Base-by-base conservation (phyloP, 2,888 invertebrate genomes). In the Stenotaenia linearis region DNA sequence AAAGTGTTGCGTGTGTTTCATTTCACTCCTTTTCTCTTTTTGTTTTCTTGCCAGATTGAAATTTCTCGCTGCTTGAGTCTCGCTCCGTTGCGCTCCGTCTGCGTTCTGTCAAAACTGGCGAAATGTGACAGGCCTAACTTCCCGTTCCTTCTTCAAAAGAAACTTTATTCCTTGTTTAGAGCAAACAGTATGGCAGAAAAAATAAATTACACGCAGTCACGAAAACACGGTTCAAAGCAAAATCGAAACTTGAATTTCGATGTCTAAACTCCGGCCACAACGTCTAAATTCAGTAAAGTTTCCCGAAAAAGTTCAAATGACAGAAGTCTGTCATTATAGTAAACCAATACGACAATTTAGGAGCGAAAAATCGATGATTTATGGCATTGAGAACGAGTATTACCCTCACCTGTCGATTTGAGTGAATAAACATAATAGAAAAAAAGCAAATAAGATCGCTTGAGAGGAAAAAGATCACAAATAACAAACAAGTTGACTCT, bases 1-100 rank as follows among this genome's bases (percentile, higher is more conserved):
- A 69, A 69, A 69, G 69, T 69, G 69, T 69, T 69, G 69, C 69
- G 69, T 69, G 69, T 69, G 69, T 69, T 69, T 69, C 69, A 69
- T 69, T 69, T 69, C 69, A 69, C 69, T 69, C 23, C 28, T 69
- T 61, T 50, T 69, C 28, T 69, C 69, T 69, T 69, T 69, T 69
- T 69, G 69, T 69, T 69, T 69, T 28, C 69, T 69, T 28, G 69
- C 69, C 69, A 69, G 69, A 69, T 69, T 69, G 69, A 69, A 69
- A 69, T 69, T 69, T 69, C 69, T 69, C 69, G 69, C 69, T 69
- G 69, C 69, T 69, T 69, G 69, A 69, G 69, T 69, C 28, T 69
- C 69, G 69, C 69, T 69, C 69, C 69, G 69, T 69, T 69, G 69
- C 69, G 69, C 69, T 69, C 69, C 69, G 69, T 69, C 69, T 69